Percentiles rank a stretch among this genome's conserved stretches.
phyloP scores from a whole-genome alignment of 2,888 invertebrate species.

The Sylvicola fuscatus region DNA sequence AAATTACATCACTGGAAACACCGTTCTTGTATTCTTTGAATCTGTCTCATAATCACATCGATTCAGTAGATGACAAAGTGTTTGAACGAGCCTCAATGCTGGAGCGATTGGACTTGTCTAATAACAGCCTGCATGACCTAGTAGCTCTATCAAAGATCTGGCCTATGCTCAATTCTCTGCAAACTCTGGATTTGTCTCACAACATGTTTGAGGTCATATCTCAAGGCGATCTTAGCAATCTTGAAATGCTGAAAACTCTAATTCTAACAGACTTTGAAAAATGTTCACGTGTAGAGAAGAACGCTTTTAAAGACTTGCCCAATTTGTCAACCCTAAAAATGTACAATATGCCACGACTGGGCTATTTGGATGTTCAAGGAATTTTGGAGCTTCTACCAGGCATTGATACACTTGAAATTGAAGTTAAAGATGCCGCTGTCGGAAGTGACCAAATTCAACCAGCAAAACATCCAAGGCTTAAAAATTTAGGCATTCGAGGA shows the following conservation, averaged over 20 bases:
- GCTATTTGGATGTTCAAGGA: conserved; percentile 71
- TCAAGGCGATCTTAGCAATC: conserved; percentile 52
- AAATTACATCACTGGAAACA: conserved; percentile 51
- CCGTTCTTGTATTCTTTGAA: conserved; percentile 66
- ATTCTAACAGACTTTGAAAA: conserved; percentile 44
- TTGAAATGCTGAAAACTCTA: conserved; percentile 41
- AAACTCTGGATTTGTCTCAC: conserved; percentile 54
- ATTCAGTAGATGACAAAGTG: conserved; percentile 38
- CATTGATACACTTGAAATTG: conserved; percentile 58
- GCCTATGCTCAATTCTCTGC: conserved; percentile 48
- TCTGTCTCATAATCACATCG: conserved; percentile 54
- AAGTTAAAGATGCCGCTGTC: conserved; percentile 64
- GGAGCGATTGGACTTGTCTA: conserved; percentile 55
- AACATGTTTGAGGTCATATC: conserved; percentile 65
- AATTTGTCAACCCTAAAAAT: conserved; percentile 50
- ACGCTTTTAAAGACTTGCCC: conserved; percentile 49
- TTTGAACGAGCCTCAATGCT: conserved; percentile 63
- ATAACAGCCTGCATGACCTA: conserved; percentile 42
- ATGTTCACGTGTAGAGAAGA: conserved; percentile 61
- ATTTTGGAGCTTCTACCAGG: conserved; percentile 54
- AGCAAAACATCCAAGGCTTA: conserved; percentile 55
- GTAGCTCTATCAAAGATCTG: conserved; percentile 42
- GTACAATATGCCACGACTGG: conserved; percentile 55
- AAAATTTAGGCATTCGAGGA: conserved; percentile 53
- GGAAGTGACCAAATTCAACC: conserved; percentile 66